Percentiles rank a stretch among this genome's conserved stretches.
Conservation (phyloP, 2,888 invertebrate species). For the Pachliopta kotzebuea region DNA sequence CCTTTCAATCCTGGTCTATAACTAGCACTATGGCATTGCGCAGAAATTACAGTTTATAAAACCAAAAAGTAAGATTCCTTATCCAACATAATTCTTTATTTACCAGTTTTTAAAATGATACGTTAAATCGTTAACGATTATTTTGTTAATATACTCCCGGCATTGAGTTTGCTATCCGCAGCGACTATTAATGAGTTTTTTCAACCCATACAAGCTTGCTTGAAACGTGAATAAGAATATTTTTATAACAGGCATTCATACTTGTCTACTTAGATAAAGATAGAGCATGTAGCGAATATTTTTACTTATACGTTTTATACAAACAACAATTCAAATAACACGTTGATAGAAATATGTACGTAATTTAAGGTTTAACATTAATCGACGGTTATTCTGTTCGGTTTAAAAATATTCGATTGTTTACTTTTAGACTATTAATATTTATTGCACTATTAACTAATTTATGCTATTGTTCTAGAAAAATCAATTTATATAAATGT, state of each 20-base stretch:
- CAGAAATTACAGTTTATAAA: background rate
- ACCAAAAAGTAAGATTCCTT: background rate
- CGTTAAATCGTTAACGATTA: background rate
- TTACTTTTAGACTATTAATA: no score
- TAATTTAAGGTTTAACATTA: no score
- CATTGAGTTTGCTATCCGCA: background rate
- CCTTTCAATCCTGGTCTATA: slow-evolving; percentile 15
- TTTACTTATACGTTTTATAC: no score
- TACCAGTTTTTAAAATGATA: background rate
- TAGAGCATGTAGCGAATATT: no score
- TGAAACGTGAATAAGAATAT: background rate
- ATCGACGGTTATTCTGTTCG: no score
- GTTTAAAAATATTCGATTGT: no score
- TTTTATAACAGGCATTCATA: background rate
- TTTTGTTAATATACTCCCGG: background rate
- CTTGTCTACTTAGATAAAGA: background rate
- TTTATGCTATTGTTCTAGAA: no score
- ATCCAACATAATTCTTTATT: background rate
- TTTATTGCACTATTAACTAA: no score
- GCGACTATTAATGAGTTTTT: background rate
- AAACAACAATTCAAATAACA: no score
- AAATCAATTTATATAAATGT: no score
- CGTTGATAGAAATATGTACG: no score
- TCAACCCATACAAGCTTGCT: background rate
- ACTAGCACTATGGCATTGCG: slow-evolving; percentile 1